Evolutionary conservation across 2,888 invertebrate genomes (phyloP), one percentile per base, ranked within the genome.

Genomic region (Hanleya hanleyi): DNA sequence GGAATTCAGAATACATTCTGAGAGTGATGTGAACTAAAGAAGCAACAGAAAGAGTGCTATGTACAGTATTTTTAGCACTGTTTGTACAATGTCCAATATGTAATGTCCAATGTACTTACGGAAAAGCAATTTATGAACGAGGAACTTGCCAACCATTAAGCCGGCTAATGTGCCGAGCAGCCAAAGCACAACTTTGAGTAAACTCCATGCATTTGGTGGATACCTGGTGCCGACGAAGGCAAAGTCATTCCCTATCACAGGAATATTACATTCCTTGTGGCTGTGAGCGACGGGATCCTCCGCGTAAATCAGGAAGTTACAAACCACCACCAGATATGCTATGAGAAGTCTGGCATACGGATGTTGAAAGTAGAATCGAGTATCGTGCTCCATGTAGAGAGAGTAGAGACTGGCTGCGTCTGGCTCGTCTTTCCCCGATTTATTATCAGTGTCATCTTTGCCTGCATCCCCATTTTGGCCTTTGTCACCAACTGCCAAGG

Each of bases 231-330:
- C 86, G 5, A 92, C 90, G 82, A 92, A 92, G 64, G 92, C 91
- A 83, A 92, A 92, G 71, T 91, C 91, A 83, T 92, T 92, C 3
- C 92, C 92, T 51, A 92, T 90, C 75, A 92, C 88, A 1, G 92
- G 92, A 71, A 92, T 91, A 74, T 89, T 89, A 77, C 92, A 91
- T 81, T 92, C 92, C 69, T 87, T 87, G 66, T 90, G 87, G 75
- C 91, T 92, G 83, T 92, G 92, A 1, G 92, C 91, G 36, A 92
- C 91, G 0, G 92, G 92, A 78, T 92, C 92, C 78, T 92, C 92
- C 9, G 92, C 92, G 83, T 92, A 92, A 29, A 92, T 90, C 50
- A 92, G 86, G 80, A 92, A 92, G 82, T 92, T 92, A 83, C 91
- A 92, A 81, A 92, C 91, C 65, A 91, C 91, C 57, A 92, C 91